These are phyloP conservation scores for Prosapia bicincta DNA, from an alignment of 2,888 invertebrate genomes.

Conservation along the genomic window DNA sequence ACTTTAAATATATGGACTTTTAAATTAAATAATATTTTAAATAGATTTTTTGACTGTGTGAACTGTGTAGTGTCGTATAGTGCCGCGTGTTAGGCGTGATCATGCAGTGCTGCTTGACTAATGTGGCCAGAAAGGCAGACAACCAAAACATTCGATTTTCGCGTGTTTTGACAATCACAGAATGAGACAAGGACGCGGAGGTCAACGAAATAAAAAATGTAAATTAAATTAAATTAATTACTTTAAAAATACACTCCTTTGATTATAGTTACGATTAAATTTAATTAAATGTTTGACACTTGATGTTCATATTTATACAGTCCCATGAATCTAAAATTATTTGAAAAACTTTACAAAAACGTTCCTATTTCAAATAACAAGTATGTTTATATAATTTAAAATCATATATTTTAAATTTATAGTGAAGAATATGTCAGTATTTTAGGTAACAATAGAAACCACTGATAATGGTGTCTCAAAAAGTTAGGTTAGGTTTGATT, in stretches of 20 bases:
- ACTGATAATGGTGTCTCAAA: not conserved
- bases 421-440: not conserved
- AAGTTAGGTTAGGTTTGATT: not conserved
- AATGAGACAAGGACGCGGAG: conserved; percentile 56
- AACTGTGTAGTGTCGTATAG: conserved; percentile 23
- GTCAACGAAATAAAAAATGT: conserved; percentile 55
- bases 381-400: not conserved
- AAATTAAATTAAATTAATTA: no score
- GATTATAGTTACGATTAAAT: not conserved
- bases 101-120: conserved; percentile 33
- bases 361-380: not conserved
- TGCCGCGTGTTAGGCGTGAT: conserved; percentile 32
- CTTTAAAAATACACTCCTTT: not conserved
- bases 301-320: not conserved
- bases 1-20: conserved; percentile 22
- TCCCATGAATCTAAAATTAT: not conserved
- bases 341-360: not conserved
- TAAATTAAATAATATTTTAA: conserved; percentile 21
- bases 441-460: not conserved
- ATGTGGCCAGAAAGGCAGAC: conserved; percentile 39
- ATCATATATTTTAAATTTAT: not conserved
- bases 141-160: conserved; percentile 45
- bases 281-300: not conserved
- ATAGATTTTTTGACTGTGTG: conserved; percentile 24
- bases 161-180: conserved; percentile 46